Evolutionary conservation across 1,140 invertebrate species (phyloP), one percentile per base, ranked within the genome.

Genomic region (Leptinotarsa texana): DNA sequence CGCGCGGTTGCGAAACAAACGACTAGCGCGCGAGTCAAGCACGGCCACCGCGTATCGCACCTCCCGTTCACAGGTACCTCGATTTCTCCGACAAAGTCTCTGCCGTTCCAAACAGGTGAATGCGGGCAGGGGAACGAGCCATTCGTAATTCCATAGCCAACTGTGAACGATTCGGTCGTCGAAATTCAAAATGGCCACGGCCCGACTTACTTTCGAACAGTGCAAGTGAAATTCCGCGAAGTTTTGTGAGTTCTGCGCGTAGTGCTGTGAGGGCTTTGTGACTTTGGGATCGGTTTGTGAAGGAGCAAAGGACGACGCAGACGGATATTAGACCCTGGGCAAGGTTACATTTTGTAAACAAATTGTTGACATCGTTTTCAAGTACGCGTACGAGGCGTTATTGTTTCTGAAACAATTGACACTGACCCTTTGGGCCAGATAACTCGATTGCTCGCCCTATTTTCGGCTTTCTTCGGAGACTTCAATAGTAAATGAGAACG

Each of bases 151-250:
- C 63, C 74, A 72, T 77, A 75, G 65, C 69, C 65, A 75, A 75
- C 74, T 69, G 65, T 51, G 73, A 72, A 69, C 72, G 49, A 73
- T 72, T 77, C 74, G 78, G 78, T 79, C 51, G 78, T 80, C 76
- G 74, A 79, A 66, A 80, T 57, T 57, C 51, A 57, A 57, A 57
- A 57, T 80, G 79, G 79, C 79, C 62, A 79, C 79, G 78, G 68
- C 47, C 63, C n/a, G 17, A 57, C 4, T 57, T 57, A 57, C 51
- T 57, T 57, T 57, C 51, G 51, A 57, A 57, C 51, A 57, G 51
- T 57, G 51, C 51, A 57, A 57, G 51, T 57, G 51, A 57, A 57
- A 57, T 57, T 57, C 74, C 72, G 67, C 69, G 51, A 74, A 78
- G 42, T 65, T 74, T 74, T 77, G 72, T 74, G 13, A 57, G n/a